Percentiles rank a stretch among this genome's conserved stretches.
phyloP scores from a whole-genome alignment of 2,888 invertebrate species.

The Chesias legatella region DNA sequence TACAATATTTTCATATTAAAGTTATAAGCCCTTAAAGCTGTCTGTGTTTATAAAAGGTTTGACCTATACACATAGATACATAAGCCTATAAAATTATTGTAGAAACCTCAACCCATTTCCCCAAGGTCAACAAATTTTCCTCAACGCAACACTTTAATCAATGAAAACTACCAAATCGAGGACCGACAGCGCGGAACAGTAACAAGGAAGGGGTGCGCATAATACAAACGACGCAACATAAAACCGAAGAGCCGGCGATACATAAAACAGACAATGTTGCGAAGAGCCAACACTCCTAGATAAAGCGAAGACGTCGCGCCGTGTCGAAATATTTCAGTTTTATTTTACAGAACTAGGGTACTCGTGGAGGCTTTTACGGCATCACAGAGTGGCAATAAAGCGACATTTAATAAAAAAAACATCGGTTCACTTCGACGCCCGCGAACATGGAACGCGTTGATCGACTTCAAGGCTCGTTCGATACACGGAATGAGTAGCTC shows the following conservation, averaged over 20 bases:
- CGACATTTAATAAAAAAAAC: conserved; percentile 53
- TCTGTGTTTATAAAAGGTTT: too few species aligned
- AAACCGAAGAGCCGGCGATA: conserved; percentile 50
- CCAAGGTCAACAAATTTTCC: conserved; percentile 11
- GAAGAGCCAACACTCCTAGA: conserved; percentile 49
- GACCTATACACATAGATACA: too few species aligned
- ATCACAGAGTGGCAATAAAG: conserved; percentile 49
- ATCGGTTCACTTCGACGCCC: conserved; percentile 32
- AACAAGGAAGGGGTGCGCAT: conserved; percentile 45
- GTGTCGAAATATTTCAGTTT: conserved; percentile 53
- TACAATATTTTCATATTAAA: too few species aligned
- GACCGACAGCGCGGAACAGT: conserved; percentile 46
- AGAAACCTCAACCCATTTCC: conserved; percentile 8
- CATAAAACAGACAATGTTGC: conserved; percentile 61
- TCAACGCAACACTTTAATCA: conserved; percentile 28
- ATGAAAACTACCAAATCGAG: conserved; percentile 42
- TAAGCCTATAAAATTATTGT: neutral
- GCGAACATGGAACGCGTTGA: conserved; percentile 39
- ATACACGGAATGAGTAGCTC: too few species aligned
- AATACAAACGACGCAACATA: conserved; percentile 54
- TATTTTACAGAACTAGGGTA: conserved; percentile 59
- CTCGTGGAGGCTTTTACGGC: conserved; percentile 51
- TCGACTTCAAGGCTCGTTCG: conserved; percentile 42
- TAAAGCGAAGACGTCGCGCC: conserved; percentile 44
- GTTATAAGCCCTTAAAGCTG: too few species aligned